Base-by-base conservation (phyloP, 1,140 invertebrate species). In the Wasmannia auropunctata region DNA sequence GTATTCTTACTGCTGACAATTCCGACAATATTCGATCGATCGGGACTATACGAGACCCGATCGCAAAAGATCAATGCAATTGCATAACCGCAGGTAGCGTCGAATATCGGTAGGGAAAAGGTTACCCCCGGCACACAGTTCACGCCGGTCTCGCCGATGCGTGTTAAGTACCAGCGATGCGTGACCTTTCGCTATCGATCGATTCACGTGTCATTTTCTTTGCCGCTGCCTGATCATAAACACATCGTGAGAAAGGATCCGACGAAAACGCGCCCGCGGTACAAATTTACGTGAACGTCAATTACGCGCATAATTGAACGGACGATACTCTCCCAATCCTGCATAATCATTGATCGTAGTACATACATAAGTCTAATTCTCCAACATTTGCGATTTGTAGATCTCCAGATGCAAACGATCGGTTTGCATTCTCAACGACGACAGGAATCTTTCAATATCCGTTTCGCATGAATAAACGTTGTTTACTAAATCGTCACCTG, bases 331-430 rank as follows among this genome's bases (percentile, higher is more conserved):
- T 10, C 40, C 4, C 10, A 28, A 76, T 40, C 31, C 6, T 5
- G 8, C 31, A 3, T 3, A 7, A 60, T 83, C 2, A 83, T 43
- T 83, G 0, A 51, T 62, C 31, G 28, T 84, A 54, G 28, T 84
- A 54, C 2, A 16, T 22, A 46, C 11, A 6, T 46, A 14, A 40
- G 0, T 43, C 37, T 6, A 70, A 67, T 86, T 46, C 76, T 87
- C 40, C 14, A 92, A 81, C 90, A 94, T 93, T 74, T 93, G 90
- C 7, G 86, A 77, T n/a, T 84, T 85, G 87, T 95, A 95, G 58
- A 93, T 62, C 85, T 93, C 70, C 31, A 93, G 75, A 80, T 95
- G 94, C 28, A 94, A 84, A 10, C 86, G 84, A 85, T 95, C 56
- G 19, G 93, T 94, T 67, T 93, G 87, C 10, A 69, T 31, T 76